These are phyloP conservation scores for Tiliacea aurago DNA, from an alignment of 2,888 invertebrate species.

Conservation along the genomic window DNA sequence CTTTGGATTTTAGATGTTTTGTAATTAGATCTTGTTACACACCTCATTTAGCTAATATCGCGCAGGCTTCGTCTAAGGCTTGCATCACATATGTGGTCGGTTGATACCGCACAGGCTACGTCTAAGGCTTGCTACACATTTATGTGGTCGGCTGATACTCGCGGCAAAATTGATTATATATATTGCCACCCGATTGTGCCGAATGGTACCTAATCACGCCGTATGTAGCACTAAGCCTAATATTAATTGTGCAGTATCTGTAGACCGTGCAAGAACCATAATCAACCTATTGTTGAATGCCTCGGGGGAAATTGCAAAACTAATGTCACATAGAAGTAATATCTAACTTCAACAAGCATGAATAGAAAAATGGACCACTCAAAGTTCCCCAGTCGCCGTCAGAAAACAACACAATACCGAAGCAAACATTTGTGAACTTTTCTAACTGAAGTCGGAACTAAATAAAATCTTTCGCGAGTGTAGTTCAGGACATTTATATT, in stretches of 20 bases:
- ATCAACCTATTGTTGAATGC: not conserved
- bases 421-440: conserved; percentile 2
- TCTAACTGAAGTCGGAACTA: conserved; percentile 1
- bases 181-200: not conserved
- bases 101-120: too few species aligned
- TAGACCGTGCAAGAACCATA: not conserved
- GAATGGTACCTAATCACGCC: not conserved
- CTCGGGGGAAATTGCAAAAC: not conserved
- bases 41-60: not conserved
- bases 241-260: not conserved
- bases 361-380: conserved; percentile 3
- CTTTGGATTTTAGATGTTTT: conserved; percentile 14
- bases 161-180: not conserved
- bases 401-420: conserved; percentile 15
- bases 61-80: not conserved
- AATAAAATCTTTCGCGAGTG: conserved; percentile 29
- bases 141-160: not conserved
- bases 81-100: not conserved
- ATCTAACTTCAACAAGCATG: not conserved
- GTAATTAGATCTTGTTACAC: not conserved
- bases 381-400: not conserved
- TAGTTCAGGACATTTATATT: conserved; percentile 28
- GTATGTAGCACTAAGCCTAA: not conserved
- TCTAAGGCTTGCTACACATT: not conserved
- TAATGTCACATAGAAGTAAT: not conserved